phyloP scores from a whole-genome alignment of 2,888 invertebrate species.

The Philereme vetulata region DNA sequence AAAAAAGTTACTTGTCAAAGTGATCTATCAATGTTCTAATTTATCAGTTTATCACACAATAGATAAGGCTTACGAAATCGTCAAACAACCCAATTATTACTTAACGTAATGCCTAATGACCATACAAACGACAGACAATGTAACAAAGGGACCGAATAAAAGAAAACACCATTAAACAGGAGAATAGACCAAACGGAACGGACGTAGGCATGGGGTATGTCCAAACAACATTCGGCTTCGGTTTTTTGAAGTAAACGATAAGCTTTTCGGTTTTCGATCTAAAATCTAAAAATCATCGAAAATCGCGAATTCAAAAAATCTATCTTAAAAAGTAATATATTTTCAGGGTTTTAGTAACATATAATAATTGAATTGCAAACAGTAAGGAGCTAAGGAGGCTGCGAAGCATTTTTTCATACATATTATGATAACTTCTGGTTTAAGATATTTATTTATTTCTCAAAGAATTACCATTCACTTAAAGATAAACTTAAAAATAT shows the following conservation, averaged over 20 bases:
- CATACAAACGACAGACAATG: constrained; percentile 28
- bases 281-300: too few relatives aligned
- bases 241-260: not conserved
- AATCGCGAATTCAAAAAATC: too few relatives aligned
- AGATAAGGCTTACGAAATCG: constrained; percentile 9
- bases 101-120: constrained; percentile 28
- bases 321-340: too few relatives aligned
- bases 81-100: constrained; percentile 26
- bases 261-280: not conserved
- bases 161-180: constrained; percentile 29
- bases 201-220: not conserved
- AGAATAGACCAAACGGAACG: constrained; percentile 26
- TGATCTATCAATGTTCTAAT: not conserved
- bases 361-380: too few relatives aligned
- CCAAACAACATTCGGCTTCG: constrained; percentile 4
- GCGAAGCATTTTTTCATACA: too few relatives aligned
- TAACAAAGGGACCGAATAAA: constrained; percentile 25
- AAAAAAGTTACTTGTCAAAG: not conserved
- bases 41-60: not conserved
- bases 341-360: too few relatives aligned
- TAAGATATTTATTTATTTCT: too few relatives aligned
- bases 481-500: too few relatives aligned
- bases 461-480: too few relatives aligned
- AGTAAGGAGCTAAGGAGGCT: too few relatives aligned
- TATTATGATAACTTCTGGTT: too few relatives aligned